Evolutionary conservation across 1,140 invertebrate species (phyloP), one percentile per base, ranked within the genome.

Genomic region (Macrosteles quadrilineatus): DNA sequence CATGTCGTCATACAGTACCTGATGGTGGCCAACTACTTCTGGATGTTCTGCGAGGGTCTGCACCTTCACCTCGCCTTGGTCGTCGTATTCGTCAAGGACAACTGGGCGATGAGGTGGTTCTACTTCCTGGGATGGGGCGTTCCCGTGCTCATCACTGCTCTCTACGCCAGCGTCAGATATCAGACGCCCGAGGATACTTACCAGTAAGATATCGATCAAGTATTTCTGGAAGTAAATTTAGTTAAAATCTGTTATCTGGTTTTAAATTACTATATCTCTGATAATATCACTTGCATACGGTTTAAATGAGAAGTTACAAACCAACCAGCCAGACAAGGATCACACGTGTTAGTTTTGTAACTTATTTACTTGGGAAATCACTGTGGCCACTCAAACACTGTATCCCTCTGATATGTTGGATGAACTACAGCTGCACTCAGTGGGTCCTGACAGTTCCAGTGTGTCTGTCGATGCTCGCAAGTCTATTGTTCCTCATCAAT

Each of bases 1-100:
- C 86, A 88, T 76, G 79, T 87, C 0, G 31, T 87, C 0, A 80
- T 86, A 1, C 85, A 87, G 69, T 88, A 87, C 75, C 80, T 86
- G 40, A 81, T 86, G 57, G 76, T 86, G 3, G 84, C 83, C 73
- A 88, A 87, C 76, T 87, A 87, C 76, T 81, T 85, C 68, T 88
- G 87, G 87, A 84, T 82, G 81, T 83, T 85, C 74, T 82, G 81
- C 73, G 83, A 85, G 73, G 86, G 86, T 3, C 79, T 88, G 2
- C 87, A 87, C 72, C 76, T 88, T 12, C 85, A 87, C 74, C 82
- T 86, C 0, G 76, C 86, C 0, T 77, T 88, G 0, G 85, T 86
- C 0, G 80, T 86, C 6, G 83, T 86, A 0, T 88, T 88, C 74
- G 83, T 85, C 2, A 80, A 82, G 40, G 83, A 85, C 69, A 81